Evolutionary conservation across 2,113 vertebrate genomes (phyloP).

Genomic region (Pygoscelis adeliae): DNA sequence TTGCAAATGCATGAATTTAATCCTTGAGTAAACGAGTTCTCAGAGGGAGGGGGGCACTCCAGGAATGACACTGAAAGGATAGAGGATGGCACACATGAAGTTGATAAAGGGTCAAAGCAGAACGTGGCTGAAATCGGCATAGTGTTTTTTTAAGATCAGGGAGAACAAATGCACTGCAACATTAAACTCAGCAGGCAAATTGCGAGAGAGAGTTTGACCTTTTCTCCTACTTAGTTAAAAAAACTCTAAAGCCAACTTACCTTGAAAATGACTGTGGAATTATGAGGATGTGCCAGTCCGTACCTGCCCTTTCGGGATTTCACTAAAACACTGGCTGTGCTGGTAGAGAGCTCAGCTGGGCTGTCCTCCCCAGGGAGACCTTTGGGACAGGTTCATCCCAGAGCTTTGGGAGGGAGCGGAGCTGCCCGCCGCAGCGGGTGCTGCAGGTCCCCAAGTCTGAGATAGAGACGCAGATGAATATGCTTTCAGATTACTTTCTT

Average conservation of each 20-base stretch:
- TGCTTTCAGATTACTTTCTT: too few relatives aligned
- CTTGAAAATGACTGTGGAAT: not conserved
- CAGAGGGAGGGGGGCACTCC: not conserved
- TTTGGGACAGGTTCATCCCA: not conserved
- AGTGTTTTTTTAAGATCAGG: not conserved
- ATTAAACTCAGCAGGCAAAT: not conserved
- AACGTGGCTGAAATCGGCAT: not conserved
- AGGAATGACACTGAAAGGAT: not conserved
- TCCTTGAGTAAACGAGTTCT: not conserved
- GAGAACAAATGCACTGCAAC: not conserved
- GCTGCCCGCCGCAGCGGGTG: rapidly evolving
- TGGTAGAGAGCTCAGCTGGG: not conserved
- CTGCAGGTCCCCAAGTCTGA: not conserved
- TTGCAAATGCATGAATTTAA: slow-evolving; percentile 19
- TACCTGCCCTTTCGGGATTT: not conserved
- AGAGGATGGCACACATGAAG: not conserved
- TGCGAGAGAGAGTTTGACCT: not conserved
- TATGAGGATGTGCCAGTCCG: not conserved
- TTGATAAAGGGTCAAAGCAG: not conserved
- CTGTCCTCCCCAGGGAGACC: not conserved
- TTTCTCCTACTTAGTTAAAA: not conserved
- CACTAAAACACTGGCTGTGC: not conserved
- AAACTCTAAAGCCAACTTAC: not conserved
- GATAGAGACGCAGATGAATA: too few relatives aligned
- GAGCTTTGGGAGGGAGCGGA: not conserved